phyloP scores from a whole-genome alignment of 1,140 invertebrate genomes.

The Camponotus pennsylvanicus region DNA sequence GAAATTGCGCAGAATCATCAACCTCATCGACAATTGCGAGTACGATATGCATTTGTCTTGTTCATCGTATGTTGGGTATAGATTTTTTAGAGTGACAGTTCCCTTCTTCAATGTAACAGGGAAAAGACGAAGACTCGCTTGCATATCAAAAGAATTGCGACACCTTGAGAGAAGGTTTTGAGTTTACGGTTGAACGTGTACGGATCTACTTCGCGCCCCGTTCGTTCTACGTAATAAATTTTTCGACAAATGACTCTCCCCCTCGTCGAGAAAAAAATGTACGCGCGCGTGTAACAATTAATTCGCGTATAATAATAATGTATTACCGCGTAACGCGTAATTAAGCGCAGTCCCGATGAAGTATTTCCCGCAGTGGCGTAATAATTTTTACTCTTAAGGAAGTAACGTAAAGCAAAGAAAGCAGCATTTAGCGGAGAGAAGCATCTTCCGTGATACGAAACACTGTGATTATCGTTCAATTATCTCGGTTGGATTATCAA shows the following conservation, averaged over 20 bases:
- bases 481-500: slow-evolving; percentile 16
- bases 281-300: slow-evolving; percentile 13
- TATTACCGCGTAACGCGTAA: slow-evolving; percentile 28
- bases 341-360: slow-evolving; percentile 30
- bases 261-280: neutral
- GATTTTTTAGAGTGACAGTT: neutral
- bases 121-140: neutral
- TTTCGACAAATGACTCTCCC: slow-evolving; percentile 12
- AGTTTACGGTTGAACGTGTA: neutral
- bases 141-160: slow-evolving; percentile 15
- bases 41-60: neutral
- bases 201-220: slow-evolving; percentile 12
- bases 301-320: slow-evolving; percentile 43
- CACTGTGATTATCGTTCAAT: slow-evolving; percentile 39
- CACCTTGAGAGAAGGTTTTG: neutral
- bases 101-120: neutral
- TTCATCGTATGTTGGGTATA: neutral
- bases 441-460: slow-evolving; percentile 22
- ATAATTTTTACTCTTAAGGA: slow-evolving; percentile 8
- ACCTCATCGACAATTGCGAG: neutral
- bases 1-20: slow-evolving; percentile 56
- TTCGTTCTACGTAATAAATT: slow-evolving; percentile 39
- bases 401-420: slow-evolving; percentile 7
- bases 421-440: slow-evolving; percentile 24
- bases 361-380: slow-evolving; percentile 40